Base-by-base conservation (phyloP, 2,888 invertebrate genomes). In the Hermodice carunculata region DNA sequence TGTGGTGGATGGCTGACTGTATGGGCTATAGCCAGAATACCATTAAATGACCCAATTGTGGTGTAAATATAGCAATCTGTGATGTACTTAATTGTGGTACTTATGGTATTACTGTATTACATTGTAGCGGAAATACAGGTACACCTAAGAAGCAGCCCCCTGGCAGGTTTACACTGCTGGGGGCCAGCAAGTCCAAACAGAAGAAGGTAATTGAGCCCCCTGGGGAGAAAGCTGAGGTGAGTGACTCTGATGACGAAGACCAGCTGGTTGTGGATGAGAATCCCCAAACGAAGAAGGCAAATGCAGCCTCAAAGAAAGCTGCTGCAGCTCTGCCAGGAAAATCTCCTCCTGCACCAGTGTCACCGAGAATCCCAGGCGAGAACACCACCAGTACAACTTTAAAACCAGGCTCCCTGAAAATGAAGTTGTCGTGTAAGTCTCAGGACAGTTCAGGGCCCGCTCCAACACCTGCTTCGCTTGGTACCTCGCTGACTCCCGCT, bases 161-260 rank as follows among this genome's bases (percentile, higher is more conserved):
- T 46, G 77, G 77, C 5, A 75, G 73, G 63, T 77, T 77, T 54
- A 74, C 77, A 59, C 72, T 74, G 6, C 68, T 76, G 49, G 72
- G 74, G 1, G 70, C 64, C 28, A 17, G 32, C 32, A 44, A 6
- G 28, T n/a, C n/a, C n/a, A n/a, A n/a, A n/a, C 8, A 11, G 31
- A 6, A 17, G 19, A 29, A 17, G 8, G 14, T 17, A 8, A 19
- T 17, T 19, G n/a, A n/a, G n/a, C n/a, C n/a, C n/a, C 28, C 24
- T 8, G 49, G 37, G 46, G 40, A 31, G 17, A 48, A 43, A 22
- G 14, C 26, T 8, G 69, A 70, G 17, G 48, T 59, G 29, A 72
- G 70, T 2, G 76, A 76, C 64, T 65, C 66, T 68, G 89, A 88
- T 77, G 88, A 87, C 71, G 88, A 87, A 71, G 87, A 88, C 73